These are phyloP conservation scores for Oncorhynchus mykiss DNA, from an alignment of 2,113 vertebrate species.

Conservation along the genomic window DNA sequence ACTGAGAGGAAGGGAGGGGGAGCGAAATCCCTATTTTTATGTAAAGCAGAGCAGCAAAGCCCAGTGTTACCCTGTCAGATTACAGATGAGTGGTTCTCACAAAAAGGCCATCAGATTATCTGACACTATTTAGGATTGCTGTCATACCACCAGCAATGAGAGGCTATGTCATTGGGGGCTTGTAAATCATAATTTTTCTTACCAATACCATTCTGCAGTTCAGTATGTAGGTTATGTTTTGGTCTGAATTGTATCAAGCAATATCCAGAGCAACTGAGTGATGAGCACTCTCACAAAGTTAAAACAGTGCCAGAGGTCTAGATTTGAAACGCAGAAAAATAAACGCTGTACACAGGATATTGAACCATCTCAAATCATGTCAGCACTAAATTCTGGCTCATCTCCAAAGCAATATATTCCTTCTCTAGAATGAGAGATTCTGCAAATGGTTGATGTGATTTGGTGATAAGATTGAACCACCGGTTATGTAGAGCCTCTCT, in stretches of 20 bases:
- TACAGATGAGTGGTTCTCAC: conserved; percentile 59
- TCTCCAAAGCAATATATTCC: conserved; percentile 36
- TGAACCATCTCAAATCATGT: conserved; percentile 42
- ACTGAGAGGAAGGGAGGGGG: conserved; percentile 5
- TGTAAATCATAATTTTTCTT: not conserved
- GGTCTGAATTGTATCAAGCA: not conserved
- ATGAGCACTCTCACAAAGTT: not conserved
- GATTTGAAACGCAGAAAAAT: conserved; percentile 24
- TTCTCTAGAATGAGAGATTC: conserved; percentile 28
- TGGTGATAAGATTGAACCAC: too few species aligned
- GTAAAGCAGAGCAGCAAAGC: conserved; percentile 55
- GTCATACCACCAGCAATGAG: conserved; percentile 45
- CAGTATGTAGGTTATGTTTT: not conserved
- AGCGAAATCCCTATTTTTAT: conserved; percentile 57
- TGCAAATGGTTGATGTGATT: conserved; percentile 25
- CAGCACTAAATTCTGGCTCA: conserved; percentile 51
- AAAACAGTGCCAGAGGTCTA: not conserved
- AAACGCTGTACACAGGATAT: conserved; percentile 49
- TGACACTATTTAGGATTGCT: conserved; percentile 30
- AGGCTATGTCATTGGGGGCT: not conserved
- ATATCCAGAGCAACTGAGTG: not conserved
- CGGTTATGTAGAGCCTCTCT: too few species aligned
- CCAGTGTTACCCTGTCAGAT: conserved; percentile 53
- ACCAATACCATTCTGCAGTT: not conserved
- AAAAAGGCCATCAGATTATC: conserved; percentile 64